phyloP scores from a whole-genome alignment of 2,888 invertebrate species.

The Siphlonurus alternatus region DNA sequence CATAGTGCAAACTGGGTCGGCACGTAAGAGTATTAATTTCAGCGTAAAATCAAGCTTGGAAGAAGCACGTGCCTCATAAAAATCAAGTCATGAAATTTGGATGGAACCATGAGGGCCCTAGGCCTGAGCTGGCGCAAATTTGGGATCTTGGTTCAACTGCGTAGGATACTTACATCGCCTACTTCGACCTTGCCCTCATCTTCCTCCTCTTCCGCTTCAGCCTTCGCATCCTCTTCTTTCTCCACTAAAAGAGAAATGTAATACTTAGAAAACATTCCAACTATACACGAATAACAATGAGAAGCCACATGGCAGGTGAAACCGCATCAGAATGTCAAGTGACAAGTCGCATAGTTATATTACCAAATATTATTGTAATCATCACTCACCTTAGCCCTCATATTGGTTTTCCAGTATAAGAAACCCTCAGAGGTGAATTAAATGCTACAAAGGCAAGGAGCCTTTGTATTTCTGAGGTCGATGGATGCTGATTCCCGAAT shows the following conservation, averaged over 20 bases:
- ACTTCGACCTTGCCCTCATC: slow-evolving; percentile 30
- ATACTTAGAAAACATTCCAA: neutral
- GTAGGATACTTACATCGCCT: slow-evolving; percentile 13
- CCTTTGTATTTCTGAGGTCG: neutral
- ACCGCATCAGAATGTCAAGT: too few species aligned
- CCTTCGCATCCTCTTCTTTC: slow-evolving; percentile 30
- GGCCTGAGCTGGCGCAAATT: too few species aligned
- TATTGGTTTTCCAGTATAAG: neutral
- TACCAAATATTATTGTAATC: too few species aligned
- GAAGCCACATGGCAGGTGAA: too few species aligned
- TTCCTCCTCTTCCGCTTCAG: slow-evolving; percentile 31
- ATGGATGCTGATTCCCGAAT: neutral
- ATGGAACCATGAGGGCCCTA: too few species aligned
- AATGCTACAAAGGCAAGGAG: neutral
- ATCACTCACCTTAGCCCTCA: neutral
- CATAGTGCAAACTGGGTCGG: too few species aligned
- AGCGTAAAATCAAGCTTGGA: too few species aligned
- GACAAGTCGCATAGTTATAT: too few species aligned
- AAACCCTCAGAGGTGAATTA: neutral
- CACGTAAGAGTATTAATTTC: too few species aligned
- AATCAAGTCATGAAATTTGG: too few species aligned
- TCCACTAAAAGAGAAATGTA: slow-evolving; percentile 24
- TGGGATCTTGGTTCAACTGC: too few species aligned
- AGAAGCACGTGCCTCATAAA: too few species aligned
- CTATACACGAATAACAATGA: neutral